These are phyloP conservation scores for Jaculus jaculus DNA, from an alignment of 2,113 vertebrate genomes.

Conservation along the genomic window DNA sequence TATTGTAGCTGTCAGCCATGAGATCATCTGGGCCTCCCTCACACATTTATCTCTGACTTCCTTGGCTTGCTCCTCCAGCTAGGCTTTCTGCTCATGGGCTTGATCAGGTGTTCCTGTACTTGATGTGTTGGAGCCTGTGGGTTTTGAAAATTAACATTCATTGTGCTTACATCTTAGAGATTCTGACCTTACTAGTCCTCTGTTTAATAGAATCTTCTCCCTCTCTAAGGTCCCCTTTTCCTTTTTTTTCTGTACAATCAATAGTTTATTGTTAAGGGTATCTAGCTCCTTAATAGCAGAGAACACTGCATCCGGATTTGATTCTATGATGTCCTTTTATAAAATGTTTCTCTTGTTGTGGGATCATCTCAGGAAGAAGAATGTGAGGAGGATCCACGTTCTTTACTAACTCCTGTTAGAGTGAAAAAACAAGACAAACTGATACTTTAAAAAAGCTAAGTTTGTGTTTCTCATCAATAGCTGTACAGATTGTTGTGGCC, in stretches of 20 bases:
- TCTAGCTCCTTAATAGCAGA: slow-evolving; percentile 98
- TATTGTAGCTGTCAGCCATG: slow-evolving; percentile 91
- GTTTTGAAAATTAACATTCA: slow-evolving; percentile 89
- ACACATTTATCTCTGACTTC: slow-evolving; percentile 88
- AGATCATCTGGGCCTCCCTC: slow-evolving; percentile 93
- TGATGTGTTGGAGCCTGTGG: slow-evolving; percentile 93
- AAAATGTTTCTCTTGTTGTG: slow-evolving; percentile 89
- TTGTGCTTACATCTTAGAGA: slow-evolving; percentile 93
- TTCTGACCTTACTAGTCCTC: slow-evolving; percentile 89
- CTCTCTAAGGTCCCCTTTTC: slow-evolving; percentile 95
- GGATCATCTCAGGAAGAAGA: slow-evolving; percentile 94
- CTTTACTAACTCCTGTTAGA: slow-evolving; percentile 93
- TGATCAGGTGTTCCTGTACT: slow-evolving; percentile 91
- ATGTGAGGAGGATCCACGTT: slow-evolving; percentile 92
- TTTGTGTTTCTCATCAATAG: too few species aligned
- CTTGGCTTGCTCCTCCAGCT: slow-evolving; percentile 92
- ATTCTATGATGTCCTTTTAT: slow-evolving; percentile 86
- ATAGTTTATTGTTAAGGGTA: slow-evolving; percentile 95
- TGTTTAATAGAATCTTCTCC: slow-evolving; percentile 95
- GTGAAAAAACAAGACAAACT: slow-evolving; percentile 94
- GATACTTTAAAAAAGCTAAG: slow-evolving; percentile 86
- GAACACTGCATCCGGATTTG: slow-evolving; percentile 93
- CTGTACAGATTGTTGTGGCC: too few species aligned
- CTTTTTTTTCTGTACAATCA: slow-evolving; percentile 97
- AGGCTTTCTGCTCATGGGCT: slow-evolving; percentile 92